Percentiles rank a stretch among this genome's conserved stretches.
Evolutionary conservation across 1,140 invertebrate species (phyloP).

Genomic region (Cryptotermes secundus): DNA sequence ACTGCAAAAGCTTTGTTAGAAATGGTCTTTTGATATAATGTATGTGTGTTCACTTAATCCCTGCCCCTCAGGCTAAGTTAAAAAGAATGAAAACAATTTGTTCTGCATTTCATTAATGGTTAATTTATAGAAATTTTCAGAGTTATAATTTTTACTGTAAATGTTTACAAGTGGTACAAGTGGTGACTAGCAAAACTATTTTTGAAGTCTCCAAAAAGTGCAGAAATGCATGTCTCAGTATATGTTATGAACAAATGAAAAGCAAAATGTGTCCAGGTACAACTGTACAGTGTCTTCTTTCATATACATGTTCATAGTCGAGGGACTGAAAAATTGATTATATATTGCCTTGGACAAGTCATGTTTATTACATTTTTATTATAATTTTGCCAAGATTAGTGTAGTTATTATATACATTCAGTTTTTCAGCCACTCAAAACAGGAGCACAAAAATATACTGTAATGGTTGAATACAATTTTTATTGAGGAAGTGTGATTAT

Average conservation of each 20-base stretch:
- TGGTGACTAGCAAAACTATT: slow-evolving; percentile 23
- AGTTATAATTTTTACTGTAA: slow-evolving; percentile 23
- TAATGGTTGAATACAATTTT: slow-evolving; percentile 28
- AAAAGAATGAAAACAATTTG: neutral
- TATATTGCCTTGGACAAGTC: neutral
- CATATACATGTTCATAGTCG: slow-evolving; percentile 25
- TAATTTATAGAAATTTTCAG: slow-evolving; percentile 4
- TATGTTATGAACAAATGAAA: slow-evolving; percentile 30
- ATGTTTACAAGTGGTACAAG: slow-evolving; percentile 25
- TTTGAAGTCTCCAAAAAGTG: slow-evolving; percentile 22
- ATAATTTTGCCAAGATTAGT: slow-evolving; percentile 10
- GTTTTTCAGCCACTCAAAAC: slow-evolving; percentile 24
- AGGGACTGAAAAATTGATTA: slow-evolving; percentile 15
- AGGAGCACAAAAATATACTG: slow-evolving; percentile 27
- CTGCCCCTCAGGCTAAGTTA: neutral
- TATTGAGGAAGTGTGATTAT: slow-evolving; percentile 28
- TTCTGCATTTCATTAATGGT: neutral
- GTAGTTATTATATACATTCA: neutral
- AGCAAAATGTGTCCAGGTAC: slow-evolving; percentile 23
- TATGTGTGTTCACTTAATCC: slow-evolving; percentile 22
- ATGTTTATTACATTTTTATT: slow-evolving; percentile 25
- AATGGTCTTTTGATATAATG: slow-evolving; percentile 28
- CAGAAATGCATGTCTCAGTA: slow-evolving; percentile 35
- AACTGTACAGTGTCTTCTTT: slow-evolving; percentile 26
- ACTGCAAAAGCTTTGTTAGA: slow-evolving; percentile 21